A percentile compares a stretch with the other conserved stretches of the same genome.
Conservation (phyloP, 2,888 invertebrate species). For the Autographa gamma region DNA sequence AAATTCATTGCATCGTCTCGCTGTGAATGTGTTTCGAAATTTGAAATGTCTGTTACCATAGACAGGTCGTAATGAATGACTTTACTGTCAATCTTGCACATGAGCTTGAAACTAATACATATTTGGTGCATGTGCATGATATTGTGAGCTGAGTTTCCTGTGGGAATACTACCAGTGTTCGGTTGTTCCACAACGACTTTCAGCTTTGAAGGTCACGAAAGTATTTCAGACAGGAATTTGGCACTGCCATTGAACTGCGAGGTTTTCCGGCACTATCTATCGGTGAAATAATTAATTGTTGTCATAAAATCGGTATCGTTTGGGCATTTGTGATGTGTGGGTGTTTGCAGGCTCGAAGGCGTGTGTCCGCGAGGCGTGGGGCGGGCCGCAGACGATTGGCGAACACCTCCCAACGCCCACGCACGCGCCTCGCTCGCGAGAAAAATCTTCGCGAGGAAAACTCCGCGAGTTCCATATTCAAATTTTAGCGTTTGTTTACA, state of each 20-base stretch:
- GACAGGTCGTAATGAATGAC: not conserved
- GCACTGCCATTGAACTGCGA: conserved; percentile 24
- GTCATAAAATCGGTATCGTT: conserved; percentile 46
- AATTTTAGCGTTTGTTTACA: conserved; percentile 75
- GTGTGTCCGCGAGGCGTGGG: conserved; percentile 73
- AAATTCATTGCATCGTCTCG: conserved; percentile 24
- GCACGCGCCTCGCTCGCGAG: conserved; percentile 81
- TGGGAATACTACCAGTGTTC: not conserved
- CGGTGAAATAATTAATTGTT: conserved; percentile 43
- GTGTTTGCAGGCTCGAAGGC: conserved; percentile 65
- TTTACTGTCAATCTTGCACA: not conserved
- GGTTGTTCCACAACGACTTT: not conserved
- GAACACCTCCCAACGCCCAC: conserved; percentile 89
- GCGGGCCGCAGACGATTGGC: conserved; percentile 86
- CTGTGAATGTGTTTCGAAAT: conserved; percentile 37
- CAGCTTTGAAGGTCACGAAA: not conserved
- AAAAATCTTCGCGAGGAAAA: conserved; percentile 84
- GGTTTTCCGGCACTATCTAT: conserved; percentile 50
- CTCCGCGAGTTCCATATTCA: conserved; percentile 69
- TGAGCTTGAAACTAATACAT: not conserved
- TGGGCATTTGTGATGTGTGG: conserved; percentile 50
- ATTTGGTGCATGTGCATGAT: not conserved
- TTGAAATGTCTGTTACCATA: conserved; percentile 18
- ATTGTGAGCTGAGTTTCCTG: conserved; percentile 1
- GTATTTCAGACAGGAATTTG: conserved; percentile 34